These are phyloP conservation scores for Philhelius pedissequus DNA, from an alignment of 2,888 invertebrate genomes.

Conservation along the genomic window DNA sequence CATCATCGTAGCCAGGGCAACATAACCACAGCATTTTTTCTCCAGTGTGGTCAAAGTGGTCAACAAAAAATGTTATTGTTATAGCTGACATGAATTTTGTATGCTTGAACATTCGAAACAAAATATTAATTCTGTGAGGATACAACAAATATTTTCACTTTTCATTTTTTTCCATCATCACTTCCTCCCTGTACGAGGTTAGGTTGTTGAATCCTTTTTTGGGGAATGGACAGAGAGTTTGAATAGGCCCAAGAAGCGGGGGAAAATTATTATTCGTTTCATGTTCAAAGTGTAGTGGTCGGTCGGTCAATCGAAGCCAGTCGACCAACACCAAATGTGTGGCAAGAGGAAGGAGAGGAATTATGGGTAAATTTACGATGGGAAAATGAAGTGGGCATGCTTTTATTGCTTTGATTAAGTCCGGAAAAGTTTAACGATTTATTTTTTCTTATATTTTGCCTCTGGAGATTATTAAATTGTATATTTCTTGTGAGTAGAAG, in stretches of 20 bases:
- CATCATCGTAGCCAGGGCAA: not conserved
- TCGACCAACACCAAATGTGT: conserved; percentile 4
- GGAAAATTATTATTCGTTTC: conserved; percentile 54
- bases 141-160: conserved; percentile 63
- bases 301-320: conserved; percentile 47
- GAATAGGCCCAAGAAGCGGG: not conserved
- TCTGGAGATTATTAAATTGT: conserved; percentile 62
- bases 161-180: too few relatives aligned
- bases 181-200: not conserved
- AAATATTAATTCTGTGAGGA: conserved; percentile 64
- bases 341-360: not conserved
- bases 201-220: conserved; percentile 24
- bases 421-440: conserved; percentile 64
- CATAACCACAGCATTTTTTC: not conserved
- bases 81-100: conserved; percentile 68
- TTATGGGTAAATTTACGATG: conserved; percentile 56
- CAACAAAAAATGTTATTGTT: conserved; percentile 61
- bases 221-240: not conserved
- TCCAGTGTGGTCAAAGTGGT: conserved; percentile 32
- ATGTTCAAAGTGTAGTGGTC: conserved; percentile 22
- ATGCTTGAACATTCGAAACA: conserved; percentile 58
- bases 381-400: conserved; percentile 66
- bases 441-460: conserved; percentile 16
- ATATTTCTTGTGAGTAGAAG: not conserved
- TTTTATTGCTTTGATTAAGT: conserved; percentile 68